Evolutionary conservation across 1,140 invertebrate species (phyloP).

Genomic region (Linepithema humile): DNA sequence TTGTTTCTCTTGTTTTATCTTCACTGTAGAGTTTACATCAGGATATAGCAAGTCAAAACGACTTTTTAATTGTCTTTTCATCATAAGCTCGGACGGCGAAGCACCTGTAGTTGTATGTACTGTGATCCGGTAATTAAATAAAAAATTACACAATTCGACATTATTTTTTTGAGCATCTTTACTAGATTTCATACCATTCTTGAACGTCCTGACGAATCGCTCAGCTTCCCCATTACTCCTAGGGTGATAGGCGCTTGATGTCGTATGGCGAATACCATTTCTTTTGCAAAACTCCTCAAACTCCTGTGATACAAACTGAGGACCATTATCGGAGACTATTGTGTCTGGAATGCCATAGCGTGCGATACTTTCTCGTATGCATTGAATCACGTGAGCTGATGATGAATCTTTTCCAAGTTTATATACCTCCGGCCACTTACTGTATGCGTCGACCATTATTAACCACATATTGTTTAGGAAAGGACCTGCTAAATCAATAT

Average conservation of each 20-base stretch:
- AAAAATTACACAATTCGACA: neutral
- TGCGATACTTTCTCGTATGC: slow-evolving; percentile 56
- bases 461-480: slow-evolving; percentile 78
- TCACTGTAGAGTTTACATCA: neutral
- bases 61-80: neutral
- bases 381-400: neutral
- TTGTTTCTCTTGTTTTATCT: neutral
- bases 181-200: neutral
- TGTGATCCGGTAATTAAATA: neutral
- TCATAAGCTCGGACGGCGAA: neutral
- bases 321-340: slow-evolving; percentile 74
- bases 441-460: slow-evolving; percentile 82
- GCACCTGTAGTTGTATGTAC: neutral
- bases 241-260: neutral
- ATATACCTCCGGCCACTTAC: slow-evolving; percentile 80
- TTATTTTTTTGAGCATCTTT: neutral
- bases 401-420: neutral
- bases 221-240: neutral
- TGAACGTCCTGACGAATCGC: neutral
- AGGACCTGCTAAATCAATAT: slow-evolving; percentile 83
- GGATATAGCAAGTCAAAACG: neutral
- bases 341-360: slow-evolving; percentile 64
- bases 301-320: slow-evolving; percentile 70
- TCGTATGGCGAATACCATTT: slow-evolving; percentile 56
- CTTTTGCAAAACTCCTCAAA: slow-evolving; percentile 68